Percentiles rank a stretch among this genome's conserved stretches.
phyloP scores from a whole-genome alignment of 2,113 vertebrate species.

The Gallinago paraguaiae region DNA sequence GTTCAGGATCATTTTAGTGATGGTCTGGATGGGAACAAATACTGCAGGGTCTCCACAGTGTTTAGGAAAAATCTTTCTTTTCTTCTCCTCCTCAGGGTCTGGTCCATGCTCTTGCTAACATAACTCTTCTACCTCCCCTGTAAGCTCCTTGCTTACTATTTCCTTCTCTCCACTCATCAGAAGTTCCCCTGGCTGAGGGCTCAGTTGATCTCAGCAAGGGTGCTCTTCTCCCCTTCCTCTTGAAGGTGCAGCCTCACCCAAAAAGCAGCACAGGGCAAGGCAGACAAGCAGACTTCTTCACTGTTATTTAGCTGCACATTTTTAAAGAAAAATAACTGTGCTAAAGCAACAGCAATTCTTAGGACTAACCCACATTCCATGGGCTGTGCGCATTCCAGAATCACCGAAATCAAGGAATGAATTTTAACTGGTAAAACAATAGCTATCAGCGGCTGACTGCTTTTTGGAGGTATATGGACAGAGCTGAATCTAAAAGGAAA shows the following conservation, averaged over 20 bases:
- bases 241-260: background rate
- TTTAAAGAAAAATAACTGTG: background rate
- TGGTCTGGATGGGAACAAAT: background rate
- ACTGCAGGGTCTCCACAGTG: background rate
- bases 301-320: background rate
- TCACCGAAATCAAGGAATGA: background rate
- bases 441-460: background rate
- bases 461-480: background rate
- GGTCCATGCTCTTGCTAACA: background rate
- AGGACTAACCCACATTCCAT: background rate
- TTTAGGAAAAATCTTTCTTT: background rate
- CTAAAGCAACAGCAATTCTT: background rate
- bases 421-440: background rate
- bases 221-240: background rate
- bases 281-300: background rate
- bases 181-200: background rate
- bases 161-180: background rate
- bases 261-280: background rate
- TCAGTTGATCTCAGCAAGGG: background rate
- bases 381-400: background rate
- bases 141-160: background rate
- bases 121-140: background rate
- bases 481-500: background rate
- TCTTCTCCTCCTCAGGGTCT: background rate
- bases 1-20: background rate